Base-by-base conservation (phyloP, 23 tunicate genomes). In the Halocynthia roretzi region DNA sequence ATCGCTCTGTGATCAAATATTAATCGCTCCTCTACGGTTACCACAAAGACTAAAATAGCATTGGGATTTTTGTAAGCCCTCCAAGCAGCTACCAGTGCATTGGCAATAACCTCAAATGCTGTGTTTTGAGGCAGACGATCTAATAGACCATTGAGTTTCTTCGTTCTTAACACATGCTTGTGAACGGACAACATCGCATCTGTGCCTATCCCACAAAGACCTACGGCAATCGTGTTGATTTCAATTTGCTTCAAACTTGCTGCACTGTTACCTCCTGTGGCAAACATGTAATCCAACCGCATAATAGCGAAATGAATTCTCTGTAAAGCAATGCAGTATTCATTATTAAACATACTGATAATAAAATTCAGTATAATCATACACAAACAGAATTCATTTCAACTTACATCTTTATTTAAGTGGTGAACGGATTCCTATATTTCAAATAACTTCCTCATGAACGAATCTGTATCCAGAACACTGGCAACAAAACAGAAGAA, bases 251-350 rank as follows among this genome's bases (percentile, higher is more conserved):
- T 91, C 20, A 64, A 54, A 49, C 22, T 51, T 6, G 56, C 54
- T 7, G 10, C 61, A 10, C 44, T 80, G 7, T 52, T 56, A 52
- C 21, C 56, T 8, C 73, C 9, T 61, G 51, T 8, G n/a, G 68
- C 50, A 65, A 91, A 77, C 97, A 91, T 91, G 75, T 91, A 91
- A 64, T 91, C 97, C 20, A 91, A 78, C 10, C 97, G 87, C 10
- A 85, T 75, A 52, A 85, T 50, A 0, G 87, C 91, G 50, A 86
- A 22, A 73, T 62, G 75, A 0, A 23, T 1, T 15, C 48, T 68
- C 92, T 86, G 79, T 0, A 31, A 31, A 31, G 44, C 17, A 58
- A 58, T n/a, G 64, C n/a, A 1, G 64, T 15, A 58, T 4, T 58
- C n/a, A 15, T 15, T 58, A 31, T 31, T 31, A 31, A 31, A 31